Percentiles rank a stretch among this genome's conserved stretches.
These are phyloP conservation scores for Daphoenositta chrysoptera DNA, from an alignment of 2,113 vertebrate species.

Conservation along the genomic window DNA sequence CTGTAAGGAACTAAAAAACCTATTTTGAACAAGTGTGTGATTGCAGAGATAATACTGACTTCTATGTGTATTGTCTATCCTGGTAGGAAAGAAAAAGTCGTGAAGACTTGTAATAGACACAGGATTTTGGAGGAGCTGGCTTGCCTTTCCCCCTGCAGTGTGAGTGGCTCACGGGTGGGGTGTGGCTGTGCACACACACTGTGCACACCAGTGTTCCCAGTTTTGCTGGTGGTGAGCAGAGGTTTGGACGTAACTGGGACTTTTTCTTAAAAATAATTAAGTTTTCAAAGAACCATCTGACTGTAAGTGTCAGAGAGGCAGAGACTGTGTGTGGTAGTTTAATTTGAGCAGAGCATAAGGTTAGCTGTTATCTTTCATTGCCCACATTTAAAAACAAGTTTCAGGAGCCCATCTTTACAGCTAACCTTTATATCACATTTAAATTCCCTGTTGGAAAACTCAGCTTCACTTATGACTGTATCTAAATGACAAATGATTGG, in stretches of 20 bases:
- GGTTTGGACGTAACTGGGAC: not conserved
- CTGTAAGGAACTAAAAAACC: not conserved
- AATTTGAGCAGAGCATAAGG: not conserved
- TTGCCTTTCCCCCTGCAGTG: not conserved
- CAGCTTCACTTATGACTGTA: not conserved
- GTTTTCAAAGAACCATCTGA: not conserved
- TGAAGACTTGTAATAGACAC: not conserved
- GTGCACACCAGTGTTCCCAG: rapidly evolving
- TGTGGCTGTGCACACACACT: not conserved
- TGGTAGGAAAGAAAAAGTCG: not conserved
- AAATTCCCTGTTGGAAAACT: slow-evolving; percentile 10
- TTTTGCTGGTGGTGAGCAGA: not conserved
- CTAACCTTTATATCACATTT: not conserved
- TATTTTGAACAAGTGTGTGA: not conserved
- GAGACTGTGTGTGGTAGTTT: not conserved
- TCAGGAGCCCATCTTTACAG: not conserved
- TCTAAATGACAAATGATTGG: not conserved
- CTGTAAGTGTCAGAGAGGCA: not conserved
- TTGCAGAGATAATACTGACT: not conserved
- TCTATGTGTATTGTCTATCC: not conserved
- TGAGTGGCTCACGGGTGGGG: not conserved
- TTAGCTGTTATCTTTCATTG: slow-evolving; percentile 32
- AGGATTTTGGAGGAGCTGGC: not conserved
- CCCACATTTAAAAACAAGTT: not conserved
- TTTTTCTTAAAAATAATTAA: not conserved